Percentiles rank a stretch among this genome's conserved stretches.
Evolutionary conservation across 64 coral and sea anemone species (phyloP).

Genomic region (Stylophora pistillata): DNA sequence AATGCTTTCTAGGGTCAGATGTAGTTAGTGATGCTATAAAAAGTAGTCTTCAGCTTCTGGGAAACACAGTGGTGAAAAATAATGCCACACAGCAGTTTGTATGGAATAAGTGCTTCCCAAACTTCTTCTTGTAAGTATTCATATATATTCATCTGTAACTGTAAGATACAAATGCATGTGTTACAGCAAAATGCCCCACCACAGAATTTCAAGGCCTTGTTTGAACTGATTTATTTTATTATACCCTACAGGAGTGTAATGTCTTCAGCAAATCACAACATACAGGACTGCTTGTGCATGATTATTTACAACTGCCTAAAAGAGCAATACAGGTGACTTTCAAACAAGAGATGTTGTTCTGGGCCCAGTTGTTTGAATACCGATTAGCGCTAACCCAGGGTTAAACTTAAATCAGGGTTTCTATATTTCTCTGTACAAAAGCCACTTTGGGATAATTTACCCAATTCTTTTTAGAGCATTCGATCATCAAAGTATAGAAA

Average conservation of each 20-base stretch:
- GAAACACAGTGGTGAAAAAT: constrained; percentile 76
- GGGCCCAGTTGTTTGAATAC: too few relatives aligned
- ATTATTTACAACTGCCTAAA: constrained; percentile 65
- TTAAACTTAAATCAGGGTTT: too few relatives aligned
- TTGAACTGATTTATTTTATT: background rate
- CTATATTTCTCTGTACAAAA: too few relatives aligned
- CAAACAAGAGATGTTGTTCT: background rate
- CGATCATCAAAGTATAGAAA: too few relatives aligned
- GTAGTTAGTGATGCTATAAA: constrained; percentile 45
- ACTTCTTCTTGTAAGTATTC: constrained; percentile 78
- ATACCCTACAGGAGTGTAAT: constrained; percentile 27
- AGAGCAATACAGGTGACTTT: constrained; percentile 24
- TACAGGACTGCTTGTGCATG: constrained; percentile 64
- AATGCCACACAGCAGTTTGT: constrained; percentile 36
- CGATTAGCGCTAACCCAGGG: too few relatives aligned
- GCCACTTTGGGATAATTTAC: too few relatives aligned
- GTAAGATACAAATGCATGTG: too few relatives aligned
- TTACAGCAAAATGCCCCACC: background rate
- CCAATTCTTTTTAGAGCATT: too few relatives aligned
- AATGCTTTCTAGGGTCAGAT: constrained; percentile 1
- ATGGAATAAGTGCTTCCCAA: constrained; percentile 74
- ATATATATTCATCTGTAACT: background rate
- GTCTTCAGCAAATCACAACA: constrained; percentile 16
- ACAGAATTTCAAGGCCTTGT: constrained; percentile 29
- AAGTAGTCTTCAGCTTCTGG: constrained; percentile 83